Evolutionary conservation across 2,888 invertebrate genomes (phyloP), one percentile per base, ranked within the genome.

Genomic region (Latrodectus elegans): DNA sequence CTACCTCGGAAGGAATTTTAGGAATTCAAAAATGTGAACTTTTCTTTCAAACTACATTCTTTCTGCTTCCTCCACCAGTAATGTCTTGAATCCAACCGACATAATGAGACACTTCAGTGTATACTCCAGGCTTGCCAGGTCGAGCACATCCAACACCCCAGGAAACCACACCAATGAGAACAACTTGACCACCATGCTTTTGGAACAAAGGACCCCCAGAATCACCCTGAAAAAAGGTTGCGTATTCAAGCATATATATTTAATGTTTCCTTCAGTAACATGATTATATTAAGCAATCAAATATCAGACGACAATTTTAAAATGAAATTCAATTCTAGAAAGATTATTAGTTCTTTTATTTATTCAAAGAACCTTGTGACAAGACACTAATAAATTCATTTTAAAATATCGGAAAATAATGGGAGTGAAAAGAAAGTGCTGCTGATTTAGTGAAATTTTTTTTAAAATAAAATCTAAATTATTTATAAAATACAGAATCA

Each of bases 111-210:
- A 88, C 84, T 88, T 81, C 77, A 2, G 84, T 88, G 15, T 88
- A 88, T 3, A 88, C 88, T 52, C 88, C 88, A 2, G 88, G 88
- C 22, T 81, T 76, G 52, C 81, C 81, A 12, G 88, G 88, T 68
- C 88, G 72, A 4, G 88, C 88, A 70, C 88, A 88, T 15, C 88
- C 88, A 8, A 81, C 78, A 60, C 88, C 88, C 88, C 88, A 88
- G 0, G 88, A 88, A 4, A 88, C 88, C 2, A 88, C 84, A 17
- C 88, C 88, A 22, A 88, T 83, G 3, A 88, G 65, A n/a, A 83
- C 81, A 17, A 67, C 72, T 14, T 75, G 71, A 8, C 87, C 87
- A 51, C 88, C 88, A 49, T 71, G 65, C 14, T 53, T 77, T 55
- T 88, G 84, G 26, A 84, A 81, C 55, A 88, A 51, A 12, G 88